Evolutionary conservation across 2,113 vertebrate species (phyloP).

Genomic region (Heliornis fulica): DNA sequence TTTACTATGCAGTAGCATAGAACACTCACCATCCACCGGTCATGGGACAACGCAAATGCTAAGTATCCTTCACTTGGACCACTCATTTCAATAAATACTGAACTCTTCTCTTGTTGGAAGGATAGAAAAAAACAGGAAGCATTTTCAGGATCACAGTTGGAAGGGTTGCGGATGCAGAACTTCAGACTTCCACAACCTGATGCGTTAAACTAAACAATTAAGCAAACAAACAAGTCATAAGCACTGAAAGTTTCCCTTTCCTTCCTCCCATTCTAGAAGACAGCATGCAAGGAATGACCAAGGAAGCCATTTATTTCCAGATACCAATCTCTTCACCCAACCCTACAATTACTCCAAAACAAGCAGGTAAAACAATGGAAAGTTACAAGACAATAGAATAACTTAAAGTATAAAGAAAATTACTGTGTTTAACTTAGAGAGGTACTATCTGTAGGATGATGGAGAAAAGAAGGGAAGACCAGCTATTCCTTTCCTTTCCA

Average conservation of each 20-base stretch:
- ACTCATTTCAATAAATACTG: slow-evolving; percentile 83
- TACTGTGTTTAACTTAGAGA: background rate
- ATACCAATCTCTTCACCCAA: background rate
- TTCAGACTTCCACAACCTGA: slow-evolving; percentile 79
- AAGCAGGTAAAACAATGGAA: too few species aligned
- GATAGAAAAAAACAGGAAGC: slow-evolving; percentile 81
- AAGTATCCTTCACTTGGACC: slow-evolving; percentile 83
- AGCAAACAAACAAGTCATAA: slow-evolving; percentile 7
- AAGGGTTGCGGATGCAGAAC: slow-evolving; percentile 83
- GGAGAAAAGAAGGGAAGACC: background rate
- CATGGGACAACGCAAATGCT: slow-evolving; percentile 83
- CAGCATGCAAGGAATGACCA: background rate
- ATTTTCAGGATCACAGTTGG: slow-evolving; percentile 78
- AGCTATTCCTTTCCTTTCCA: background rate
- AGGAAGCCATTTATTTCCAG: background rate
- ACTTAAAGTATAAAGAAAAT: background rate
- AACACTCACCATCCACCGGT: slow-evolving; percentile 87
- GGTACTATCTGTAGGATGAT: background rate
- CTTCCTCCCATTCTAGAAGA: background rate
- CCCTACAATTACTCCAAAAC: background rate
- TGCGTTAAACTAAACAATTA: slow-evolving; percentile 78
- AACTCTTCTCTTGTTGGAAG: slow-evolving; percentile 65
- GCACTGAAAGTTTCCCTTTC: background rate
- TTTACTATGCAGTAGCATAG: background rate
- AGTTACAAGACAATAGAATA: too few species aligned